phyloP scores from a whole-genome alignment of 2,888 invertebrate genomes.

The Leptinotarsa tumamoca region DNA sequence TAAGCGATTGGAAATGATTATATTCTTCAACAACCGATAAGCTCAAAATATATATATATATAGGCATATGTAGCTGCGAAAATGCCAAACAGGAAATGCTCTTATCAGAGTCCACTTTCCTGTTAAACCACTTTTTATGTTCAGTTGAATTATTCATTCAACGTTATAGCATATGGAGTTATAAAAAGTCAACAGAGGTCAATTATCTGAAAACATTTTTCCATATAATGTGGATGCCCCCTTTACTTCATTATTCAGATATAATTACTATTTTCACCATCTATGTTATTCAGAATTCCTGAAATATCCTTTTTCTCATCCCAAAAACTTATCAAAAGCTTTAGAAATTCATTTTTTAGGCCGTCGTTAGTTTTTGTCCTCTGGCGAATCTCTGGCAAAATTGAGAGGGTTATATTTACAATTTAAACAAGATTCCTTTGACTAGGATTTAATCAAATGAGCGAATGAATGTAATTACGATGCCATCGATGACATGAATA shows the following conservation, averaged over 20 bases:
- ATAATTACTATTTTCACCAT: too few species aligned
- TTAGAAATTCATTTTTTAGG: too few species aligned
- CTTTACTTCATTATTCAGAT: not conserved
- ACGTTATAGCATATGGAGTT: conserved; percentile 4
- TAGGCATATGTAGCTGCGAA: conserved; percentile 41
- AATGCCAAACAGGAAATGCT: conserved; percentile 50
- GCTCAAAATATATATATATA: conserved; percentile 35
- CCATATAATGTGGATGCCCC: not conserved
- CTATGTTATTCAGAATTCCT: too few species aligned
- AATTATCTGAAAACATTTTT: conserved; percentile 15
- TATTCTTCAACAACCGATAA: conserved; percentile 30
- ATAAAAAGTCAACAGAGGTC: conserved; percentile 8
- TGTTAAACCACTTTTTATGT: conserved; percentile 49
- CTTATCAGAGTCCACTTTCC: conserved; percentile 56
- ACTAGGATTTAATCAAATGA: too few species aligned
- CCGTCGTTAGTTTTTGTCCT: too few species aligned
- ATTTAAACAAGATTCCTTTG: too few species aligned
- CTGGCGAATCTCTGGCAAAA: too few species aligned
- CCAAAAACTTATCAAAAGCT: too few species aligned
- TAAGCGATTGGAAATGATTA: conserved; percentile 36
- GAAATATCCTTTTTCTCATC: too few species aligned
- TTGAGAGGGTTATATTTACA: too few species aligned
- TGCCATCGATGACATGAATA: too few species aligned
- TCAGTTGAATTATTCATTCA: conserved; percentile 47
- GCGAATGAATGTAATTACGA: too few species aligned